Evolutionary conservation across 2,888 invertebrate species (phyloP).

Genomic region (Oscheius sp.): DNA sequence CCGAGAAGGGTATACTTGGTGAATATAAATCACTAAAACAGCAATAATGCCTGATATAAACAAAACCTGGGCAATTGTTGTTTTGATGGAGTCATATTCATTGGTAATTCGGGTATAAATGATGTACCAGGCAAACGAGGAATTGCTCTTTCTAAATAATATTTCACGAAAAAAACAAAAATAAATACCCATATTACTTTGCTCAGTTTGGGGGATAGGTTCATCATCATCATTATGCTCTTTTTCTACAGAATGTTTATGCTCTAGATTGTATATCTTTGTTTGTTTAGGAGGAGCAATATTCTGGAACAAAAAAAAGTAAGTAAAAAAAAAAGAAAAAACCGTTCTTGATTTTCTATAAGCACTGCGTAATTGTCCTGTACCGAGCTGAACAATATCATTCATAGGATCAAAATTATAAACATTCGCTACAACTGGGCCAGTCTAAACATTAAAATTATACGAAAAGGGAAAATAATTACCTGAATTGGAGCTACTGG

Average conservation of each 20-base stretch:
- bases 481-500: constrained; percentile 38
- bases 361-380: constrained; percentile 52
- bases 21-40: constrained; percentile 6
- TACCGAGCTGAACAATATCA: constrained; percentile 51
- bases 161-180: background rate
- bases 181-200: background rate
- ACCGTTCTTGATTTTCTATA: constrained; percentile 49
- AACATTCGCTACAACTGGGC: constrained; percentile 44
- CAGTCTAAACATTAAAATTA: constrained; percentile 29
- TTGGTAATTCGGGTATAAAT: background rate
- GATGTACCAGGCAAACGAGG: background rate
- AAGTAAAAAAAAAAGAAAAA: constrained; percentile 30
- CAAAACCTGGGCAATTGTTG: too few species aligned
- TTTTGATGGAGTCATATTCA: background rate
- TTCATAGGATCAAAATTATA: constrained; percentile 55
- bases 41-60: background rate
- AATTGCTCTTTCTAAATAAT: background rate
- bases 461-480: background rate
- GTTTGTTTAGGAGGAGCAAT: constrained; percentile 41
- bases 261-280: constrained; percentile 48
- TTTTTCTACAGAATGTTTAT: constrained; percentile 31
- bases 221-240: constrained; percentile 72
- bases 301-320: constrained; percentile 32
- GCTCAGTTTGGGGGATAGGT: constrained; percentile 1
- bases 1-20: background rate